Evolutionary conservation across 2,113 vertebrate genomes (phyloP), one percentile per base, ranked within the genome.

Genomic region (Ibidorhyncha struthersii): DNA sequence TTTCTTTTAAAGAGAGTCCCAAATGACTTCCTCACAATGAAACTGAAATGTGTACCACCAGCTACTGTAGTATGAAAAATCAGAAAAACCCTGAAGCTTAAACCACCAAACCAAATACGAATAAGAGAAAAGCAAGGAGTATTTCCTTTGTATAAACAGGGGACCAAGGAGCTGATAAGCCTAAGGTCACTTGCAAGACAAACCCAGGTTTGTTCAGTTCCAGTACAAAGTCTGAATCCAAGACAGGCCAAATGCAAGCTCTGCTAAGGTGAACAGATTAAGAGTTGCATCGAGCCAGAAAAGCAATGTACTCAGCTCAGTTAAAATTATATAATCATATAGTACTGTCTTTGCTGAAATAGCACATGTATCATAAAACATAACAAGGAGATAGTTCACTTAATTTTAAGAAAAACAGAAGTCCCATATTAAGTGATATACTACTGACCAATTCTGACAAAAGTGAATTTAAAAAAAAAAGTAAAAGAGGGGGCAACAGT

Each of bases 341-440:
- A 34, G 47, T 3, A 4, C 18, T 18, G 49, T 22, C 9, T 2
- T 12, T 21, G 55, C 50, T 16, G 41, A 55, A 56, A 55, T 0
- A 77, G 12, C 36, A 16, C 25, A 1, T 2, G 4, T 3, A 25
- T 4, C 53, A 41, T 8, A 47, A 23, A 61, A 47, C 22, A 1
- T 1, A 41, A 10, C 13, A 12, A 32, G 4, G 26, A 11, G 6
- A 27, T 1, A 29, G 40, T 2, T 38, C 36, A 43, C 36, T 52
- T 38, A 23, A 15, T 38, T n/a, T 15, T 5, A 32, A 40, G 21
- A 41, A 15, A 43, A 32, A 34, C 23, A 1, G 0, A 0, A 82
- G 3, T 55, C 22, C 14, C 8, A 0, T 9, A 5, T 20, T 16
- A 9, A 23, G 17, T 4, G 23, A 18, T 10, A 12, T 0, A 0